Evolutionary conservation across 2,113 vertebrate genomes (phyloP), one percentile per base, ranked within the genome.

Genomic region (Pongo pygmaeus): DNA sequence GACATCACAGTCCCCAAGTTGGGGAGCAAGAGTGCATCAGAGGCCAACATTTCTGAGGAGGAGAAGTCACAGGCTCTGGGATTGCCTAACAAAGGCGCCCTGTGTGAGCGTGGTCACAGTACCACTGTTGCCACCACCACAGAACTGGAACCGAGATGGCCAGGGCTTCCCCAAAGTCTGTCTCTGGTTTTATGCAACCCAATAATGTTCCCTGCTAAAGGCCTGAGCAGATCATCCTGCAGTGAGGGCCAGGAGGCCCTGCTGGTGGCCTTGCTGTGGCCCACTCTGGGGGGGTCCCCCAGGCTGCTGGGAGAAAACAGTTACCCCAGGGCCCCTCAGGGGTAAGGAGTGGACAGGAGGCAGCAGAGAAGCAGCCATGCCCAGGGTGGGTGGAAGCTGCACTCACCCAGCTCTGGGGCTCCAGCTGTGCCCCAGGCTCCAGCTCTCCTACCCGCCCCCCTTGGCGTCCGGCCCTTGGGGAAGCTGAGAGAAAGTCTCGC

Each of bases 401-500:
- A 48, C 70, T 74, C 38, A 55, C 91, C 80, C 22, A 9, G 86
- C 84, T 46, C 87, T 30, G 89, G 50, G 92, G 50, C 72, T 97
- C 84, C 88, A 93, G 93, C 90, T 94, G 93, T 25, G 91, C 59
- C 89, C 95, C 59, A 27, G 84, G 59, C 88, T 81, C 91, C 75
- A 43, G 32, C 43, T 18, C 40, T 48, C 27, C 67, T 90, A 38
- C 8, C 77, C 20, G 4, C 72, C 90, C 78, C 7, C 1, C 75
- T 93, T 94, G 93, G 97, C 89, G 46, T 55, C 89, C 2, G 18
- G 96, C 94, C 97, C 97, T 95, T 17, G 81, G 96, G 97, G 96
- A 97, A 90, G 95, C 97, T n/a, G 94, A 97, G 97, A 97, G 97
- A 98, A 98, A 98, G 98, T 98, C 98, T 97, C 74, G 74, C 93